Evolutionary conservation across 2,113 vertebrate species (phyloP).

Genomic region (Gobio gobio): DNA sequence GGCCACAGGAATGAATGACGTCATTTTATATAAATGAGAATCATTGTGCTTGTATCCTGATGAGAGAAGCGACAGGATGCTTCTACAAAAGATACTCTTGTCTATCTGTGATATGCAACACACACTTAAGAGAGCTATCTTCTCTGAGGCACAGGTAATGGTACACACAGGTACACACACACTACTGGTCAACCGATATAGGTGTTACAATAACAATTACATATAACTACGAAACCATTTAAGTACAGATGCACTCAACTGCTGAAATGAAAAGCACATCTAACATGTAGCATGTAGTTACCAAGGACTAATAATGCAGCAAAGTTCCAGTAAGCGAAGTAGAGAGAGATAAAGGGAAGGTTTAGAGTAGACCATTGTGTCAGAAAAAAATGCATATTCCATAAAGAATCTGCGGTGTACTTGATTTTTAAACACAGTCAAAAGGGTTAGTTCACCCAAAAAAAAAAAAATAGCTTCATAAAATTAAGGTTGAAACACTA

Average conservation of each 20-base stretch:
- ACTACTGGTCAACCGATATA: not conserved
- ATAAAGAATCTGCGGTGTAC: too few species aligned
- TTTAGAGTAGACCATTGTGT: not conserved
- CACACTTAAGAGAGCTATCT: not conserved
- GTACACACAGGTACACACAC: not conserved
- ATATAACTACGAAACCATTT: not conserved
- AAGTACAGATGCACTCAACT: not conserved
- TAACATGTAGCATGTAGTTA: not conserved
- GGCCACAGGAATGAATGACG: constrained; percentile 51
- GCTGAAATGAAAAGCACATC: not conserved
- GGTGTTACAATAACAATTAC: not conserved
- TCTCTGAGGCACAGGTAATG: not conserved
- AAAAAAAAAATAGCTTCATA: too few species aligned
- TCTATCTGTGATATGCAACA: not conserved
- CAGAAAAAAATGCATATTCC: not conserved
- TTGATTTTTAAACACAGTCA: too few species aligned
- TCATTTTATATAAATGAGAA: not conserved
- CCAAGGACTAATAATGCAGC: not conserved
- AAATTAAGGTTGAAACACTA: too few species aligned
- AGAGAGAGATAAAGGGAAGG: not conserved
- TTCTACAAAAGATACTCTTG: not conserved
- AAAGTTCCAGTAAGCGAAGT: not conserved
- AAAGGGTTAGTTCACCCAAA: too few species aligned
- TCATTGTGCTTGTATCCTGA: not conserved
- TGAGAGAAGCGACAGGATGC: not conserved